A percentile compares a stretch with the other conserved stretches of the same genome.
Conservation (phyloP, 2,797 vertebrate genomes). For the Hypotaenidia philippensis region DNA sequence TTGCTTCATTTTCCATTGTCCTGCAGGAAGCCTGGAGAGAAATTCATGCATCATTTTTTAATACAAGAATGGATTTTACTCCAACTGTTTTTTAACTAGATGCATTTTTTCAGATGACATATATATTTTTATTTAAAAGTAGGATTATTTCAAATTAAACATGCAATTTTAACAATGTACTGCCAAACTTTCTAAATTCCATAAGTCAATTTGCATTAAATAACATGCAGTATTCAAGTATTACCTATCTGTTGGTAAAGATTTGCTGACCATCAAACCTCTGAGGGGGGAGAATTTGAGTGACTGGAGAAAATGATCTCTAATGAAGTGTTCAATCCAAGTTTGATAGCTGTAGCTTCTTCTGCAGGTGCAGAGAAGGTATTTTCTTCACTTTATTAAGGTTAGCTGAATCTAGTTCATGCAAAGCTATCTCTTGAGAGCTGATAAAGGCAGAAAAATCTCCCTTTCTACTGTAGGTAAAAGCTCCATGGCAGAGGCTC, state of each 20-base stretch:
- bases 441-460: conserved; percentile 1
- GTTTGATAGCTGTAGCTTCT: background rate
- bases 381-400: conserved; percentile 27
- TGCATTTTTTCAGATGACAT: background rate
- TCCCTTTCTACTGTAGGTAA: background rate
- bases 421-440: background rate
- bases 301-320: background rate
- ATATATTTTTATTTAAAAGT: background rate
- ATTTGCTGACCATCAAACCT: background rate
- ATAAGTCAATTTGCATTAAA: background rate
- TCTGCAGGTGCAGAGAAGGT: background rate
- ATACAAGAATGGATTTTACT: background rate
- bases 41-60: background rate
- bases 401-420: conserved; percentile 1
- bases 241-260: background rate
- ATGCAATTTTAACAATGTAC: background rate
- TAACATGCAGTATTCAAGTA: background rate
- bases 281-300: background rate
- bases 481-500: background rate
- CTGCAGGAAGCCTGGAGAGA: background rate
- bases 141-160: background rate
- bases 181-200: background rate
- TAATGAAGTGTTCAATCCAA: background rate
- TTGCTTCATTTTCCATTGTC: background rate
- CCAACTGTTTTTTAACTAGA: background rate